Evolutionary conservation across 2,888 invertebrate genomes (phyloP).

Genomic region (Tortricodes alternella): DNA sequence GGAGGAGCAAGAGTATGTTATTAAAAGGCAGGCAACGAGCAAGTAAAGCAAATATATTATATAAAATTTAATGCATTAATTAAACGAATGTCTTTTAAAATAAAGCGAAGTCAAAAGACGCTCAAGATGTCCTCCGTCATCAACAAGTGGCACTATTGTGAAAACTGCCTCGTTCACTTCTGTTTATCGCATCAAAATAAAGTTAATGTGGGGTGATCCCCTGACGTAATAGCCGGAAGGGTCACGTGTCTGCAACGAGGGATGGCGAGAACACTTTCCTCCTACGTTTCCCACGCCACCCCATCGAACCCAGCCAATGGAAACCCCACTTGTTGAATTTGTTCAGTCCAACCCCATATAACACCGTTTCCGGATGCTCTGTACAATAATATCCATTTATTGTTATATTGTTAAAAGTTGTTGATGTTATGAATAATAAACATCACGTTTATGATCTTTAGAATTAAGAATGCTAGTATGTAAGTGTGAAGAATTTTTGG

Average conservation of each 20-base stretch:
- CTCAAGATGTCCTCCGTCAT: constrained; percentile 8
- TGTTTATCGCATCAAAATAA: constrained; percentile 18
- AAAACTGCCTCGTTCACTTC: constrained; percentile 7
- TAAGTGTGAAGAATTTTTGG: no score
- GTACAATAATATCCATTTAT: constrained; percentile 39
- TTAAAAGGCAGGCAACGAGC: no score
- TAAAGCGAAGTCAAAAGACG: neutral
- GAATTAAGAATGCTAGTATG: no score
- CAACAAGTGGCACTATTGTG: constrained; percentile 2
- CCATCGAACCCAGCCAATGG: constrained; percentile 52
- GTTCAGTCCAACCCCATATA: constrained; percentile 61
- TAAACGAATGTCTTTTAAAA: neutral
- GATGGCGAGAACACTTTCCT: constrained; percentile 72
- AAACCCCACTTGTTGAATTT: constrained; percentile 76
- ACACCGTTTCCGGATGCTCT: constrained; percentile 65
- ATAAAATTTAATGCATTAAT: no score
- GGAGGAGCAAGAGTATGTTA: no score
- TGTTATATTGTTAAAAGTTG: constrained; percentile 49
- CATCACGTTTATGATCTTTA: constrained; percentile 19
- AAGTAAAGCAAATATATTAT: no score
- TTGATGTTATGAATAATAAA: constrained; percentile 37
- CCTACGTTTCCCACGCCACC: constrained; percentile 71
- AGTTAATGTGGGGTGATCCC: constrained; percentile 35
- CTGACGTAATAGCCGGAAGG: constrained; percentile 54
- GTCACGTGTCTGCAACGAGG: constrained; percentile 65